A percentile compares a stretch with the other conserved stretches of the same genome.
Conservation (phyloP, 2,797 vertebrate genomes). For the Limnodromus scolopaceus region DNA sequence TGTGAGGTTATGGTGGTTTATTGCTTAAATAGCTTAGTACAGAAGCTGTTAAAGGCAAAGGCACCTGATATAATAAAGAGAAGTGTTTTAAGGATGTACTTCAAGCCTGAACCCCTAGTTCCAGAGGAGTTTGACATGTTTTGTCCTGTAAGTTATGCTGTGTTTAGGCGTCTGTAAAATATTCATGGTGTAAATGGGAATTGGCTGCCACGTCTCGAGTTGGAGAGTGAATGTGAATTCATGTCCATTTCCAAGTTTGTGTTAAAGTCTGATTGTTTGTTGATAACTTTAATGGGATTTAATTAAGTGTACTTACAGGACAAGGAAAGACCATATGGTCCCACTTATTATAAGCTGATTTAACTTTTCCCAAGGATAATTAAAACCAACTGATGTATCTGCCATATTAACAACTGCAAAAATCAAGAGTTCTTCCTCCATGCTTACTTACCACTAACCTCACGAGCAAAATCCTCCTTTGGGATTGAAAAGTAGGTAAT, state of each 20-base stretch:
- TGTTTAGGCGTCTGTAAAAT: too few species aligned
- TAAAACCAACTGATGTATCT: neutral
- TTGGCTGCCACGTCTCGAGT: neutral
- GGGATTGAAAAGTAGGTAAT: neutral
- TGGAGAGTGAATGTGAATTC: too few species aligned
- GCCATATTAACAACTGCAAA: neutral
- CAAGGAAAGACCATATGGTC: neutral
- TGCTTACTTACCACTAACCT: neutral
- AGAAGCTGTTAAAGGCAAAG: neutral
- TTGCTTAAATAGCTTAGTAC: too few species aligned
- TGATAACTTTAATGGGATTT: neutral
- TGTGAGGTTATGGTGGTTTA: neutral
- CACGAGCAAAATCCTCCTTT: neutral
- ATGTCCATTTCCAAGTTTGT: neutral
- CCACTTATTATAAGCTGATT: neutral
- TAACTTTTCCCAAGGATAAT: neutral
- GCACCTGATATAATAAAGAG: neutral
- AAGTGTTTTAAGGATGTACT: neutral
- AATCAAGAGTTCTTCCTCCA: neutral
- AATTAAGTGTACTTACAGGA: neutral
- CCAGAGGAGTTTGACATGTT: neutral
- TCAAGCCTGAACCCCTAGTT: neutral
- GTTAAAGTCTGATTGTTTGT: neutral
- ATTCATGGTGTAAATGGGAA: neutral
- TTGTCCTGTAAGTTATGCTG: rapidly evolving